These are phyloP conservation scores for Pollenia amentaria DNA, from an alignment of 2,888 invertebrate species.

Conservation along the genomic window DNA sequence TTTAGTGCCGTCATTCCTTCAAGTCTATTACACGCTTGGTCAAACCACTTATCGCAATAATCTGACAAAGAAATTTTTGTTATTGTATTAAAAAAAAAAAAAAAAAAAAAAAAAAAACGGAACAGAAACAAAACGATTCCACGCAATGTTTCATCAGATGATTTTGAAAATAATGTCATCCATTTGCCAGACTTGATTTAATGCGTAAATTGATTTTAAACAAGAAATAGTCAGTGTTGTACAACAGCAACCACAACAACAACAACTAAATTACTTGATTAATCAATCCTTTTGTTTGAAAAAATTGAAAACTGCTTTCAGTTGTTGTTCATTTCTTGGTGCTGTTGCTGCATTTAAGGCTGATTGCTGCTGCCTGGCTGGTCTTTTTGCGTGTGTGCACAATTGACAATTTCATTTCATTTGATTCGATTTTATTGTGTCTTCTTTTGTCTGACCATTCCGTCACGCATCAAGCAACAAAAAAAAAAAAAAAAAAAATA, in stretches of 20 bases:
- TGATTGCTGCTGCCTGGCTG: no score
- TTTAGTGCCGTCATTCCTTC: neutral
- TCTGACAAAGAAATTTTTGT: constrained; percentile 39
- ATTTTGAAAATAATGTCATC: constrained; percentile 66
- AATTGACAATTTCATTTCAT: constrained; percentile 73
- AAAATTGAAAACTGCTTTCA: constrained; percentile 55
- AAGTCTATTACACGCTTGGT: constrained; percentile 58
- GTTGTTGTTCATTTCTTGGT: constrained; percentile 29
- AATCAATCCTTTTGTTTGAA: constrained; percentile 71
- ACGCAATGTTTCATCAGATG: constrained; percentile 30
- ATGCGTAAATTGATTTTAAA: constrained; percentile 71
- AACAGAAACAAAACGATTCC: neutral
- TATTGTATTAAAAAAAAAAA: neutral
- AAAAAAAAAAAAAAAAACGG: neutral
- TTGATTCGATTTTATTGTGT: constrained; percentile 63
- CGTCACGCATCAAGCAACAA: constrained; percentile 66
- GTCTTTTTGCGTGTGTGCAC: constrained; percentile 53
- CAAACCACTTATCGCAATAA: constrained; percentile 53
- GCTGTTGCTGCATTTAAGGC: neutral
- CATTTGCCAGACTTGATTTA: constrained; percentile 69
- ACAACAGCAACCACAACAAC: constrained; percentile 44
- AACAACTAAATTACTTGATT: constrained; percentile 74
- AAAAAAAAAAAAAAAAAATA: constrained; percentile 14
- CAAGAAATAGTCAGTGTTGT: constrained; percentile 61
- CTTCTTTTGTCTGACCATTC: constrained; percentile 66